Evolutionary conservation across 2,888 invertebrate species (phyloP).

Genomic region (Argynnis bischoffii): DNA sequence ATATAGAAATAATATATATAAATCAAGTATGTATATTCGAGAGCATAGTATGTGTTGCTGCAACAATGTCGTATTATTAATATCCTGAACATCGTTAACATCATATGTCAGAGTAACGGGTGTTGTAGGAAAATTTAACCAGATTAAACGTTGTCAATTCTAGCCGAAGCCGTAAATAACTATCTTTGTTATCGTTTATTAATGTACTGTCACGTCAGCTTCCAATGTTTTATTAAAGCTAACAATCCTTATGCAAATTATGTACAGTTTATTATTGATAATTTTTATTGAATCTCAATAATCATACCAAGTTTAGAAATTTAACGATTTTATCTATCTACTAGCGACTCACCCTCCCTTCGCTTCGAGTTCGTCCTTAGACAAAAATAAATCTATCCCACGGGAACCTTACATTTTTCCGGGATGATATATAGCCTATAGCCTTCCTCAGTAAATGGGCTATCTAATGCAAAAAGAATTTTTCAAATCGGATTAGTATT

Average conservation of each 20-base stretch:
- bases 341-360: too few relatives aligned
- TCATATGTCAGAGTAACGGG: constrained; percentile 6
- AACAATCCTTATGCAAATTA: background rate
- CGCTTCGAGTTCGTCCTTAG: too few relatives aligned
- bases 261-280: background rate
- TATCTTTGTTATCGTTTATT: constrained; percentile 11
- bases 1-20: background rate
- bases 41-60: background rate
- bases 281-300: too few relatives aligned
- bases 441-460: too few relatives aligned
- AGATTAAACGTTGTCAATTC: constrained; percentile 11
- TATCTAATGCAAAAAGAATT: too few relatives aligned
- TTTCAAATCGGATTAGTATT: too few relatives aligned
- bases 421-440: too few relatives aligned
- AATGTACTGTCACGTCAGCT: constrained; percentile 7
- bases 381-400: too few relatives aligned
- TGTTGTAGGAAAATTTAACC: constrained; percentile 1
- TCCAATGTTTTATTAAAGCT: background rate
- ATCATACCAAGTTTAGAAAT: too few relatives aligned
- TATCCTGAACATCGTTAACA: background rate
- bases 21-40: background rate
- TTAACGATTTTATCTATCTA: too few relatives aligned
- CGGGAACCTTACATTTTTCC: too few relatives aligned
- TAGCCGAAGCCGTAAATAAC: background rate
- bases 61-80: constrained; percentile 11